Evolutionary conservation across 2,797 vertebrate species (phyloP).

Genomic region (Delichon dasypus): DNA sequence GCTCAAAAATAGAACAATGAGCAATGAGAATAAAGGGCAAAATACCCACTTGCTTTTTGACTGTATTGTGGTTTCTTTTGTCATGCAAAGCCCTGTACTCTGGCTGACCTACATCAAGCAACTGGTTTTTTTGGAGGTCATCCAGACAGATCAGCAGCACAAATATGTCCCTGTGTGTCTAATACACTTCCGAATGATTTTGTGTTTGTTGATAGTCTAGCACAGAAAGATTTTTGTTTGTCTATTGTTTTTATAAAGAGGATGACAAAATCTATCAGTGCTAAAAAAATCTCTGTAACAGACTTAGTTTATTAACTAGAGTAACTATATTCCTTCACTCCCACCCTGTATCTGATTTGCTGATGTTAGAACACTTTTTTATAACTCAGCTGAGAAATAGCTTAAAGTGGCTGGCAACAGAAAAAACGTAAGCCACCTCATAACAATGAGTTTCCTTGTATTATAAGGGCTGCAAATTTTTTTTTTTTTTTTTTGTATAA

Average conservation of each 20-base stretch:
- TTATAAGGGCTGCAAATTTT: neutral
- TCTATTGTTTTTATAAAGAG: neutral
- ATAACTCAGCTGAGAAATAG: neutral
- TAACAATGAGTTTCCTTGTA: neutral
- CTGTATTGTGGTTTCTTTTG: neutral
- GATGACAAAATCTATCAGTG: neutral
- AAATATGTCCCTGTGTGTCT: neutral
- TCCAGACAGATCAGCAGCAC: neutral
- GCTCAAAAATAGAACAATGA: neutral
- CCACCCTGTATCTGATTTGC: neutral
- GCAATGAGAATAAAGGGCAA: slow-evolving; percentile 1
- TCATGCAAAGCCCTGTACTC: neutral
- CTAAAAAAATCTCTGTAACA: neutral
- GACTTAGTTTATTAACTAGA: neutral
- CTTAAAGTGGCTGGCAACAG: neutral
- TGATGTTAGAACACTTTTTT: neutral
- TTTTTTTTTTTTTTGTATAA: neutral
- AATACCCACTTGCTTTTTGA: neutral
- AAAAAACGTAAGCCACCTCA: neutral
- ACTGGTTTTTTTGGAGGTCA: neutral
- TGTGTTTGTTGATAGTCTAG: neutral
- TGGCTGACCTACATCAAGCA: slow-evolving; percentile 1
- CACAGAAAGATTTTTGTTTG: neutral
- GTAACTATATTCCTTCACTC: neutral
- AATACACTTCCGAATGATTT: neutral